Conservation (phyloP, 2,888 invertebrate species). For the Ptilodon capucinus region DNA sequence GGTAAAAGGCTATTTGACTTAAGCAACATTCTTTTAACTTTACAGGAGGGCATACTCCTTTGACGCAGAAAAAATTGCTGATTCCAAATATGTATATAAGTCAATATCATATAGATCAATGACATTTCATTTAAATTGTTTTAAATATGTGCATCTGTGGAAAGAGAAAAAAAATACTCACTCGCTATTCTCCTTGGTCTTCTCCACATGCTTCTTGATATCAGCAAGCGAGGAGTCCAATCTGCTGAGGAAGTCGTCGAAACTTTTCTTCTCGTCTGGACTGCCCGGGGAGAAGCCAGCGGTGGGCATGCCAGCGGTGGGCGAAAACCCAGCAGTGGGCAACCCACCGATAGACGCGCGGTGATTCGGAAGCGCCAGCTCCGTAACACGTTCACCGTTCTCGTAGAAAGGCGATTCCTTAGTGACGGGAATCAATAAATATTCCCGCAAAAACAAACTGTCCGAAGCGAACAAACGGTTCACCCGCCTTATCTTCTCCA, state of each 20-base stretch:
- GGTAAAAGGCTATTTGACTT: no score
- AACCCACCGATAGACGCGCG: slow-evolving; percentile 83
- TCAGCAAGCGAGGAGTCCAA: slow-evolving; percentile 92
- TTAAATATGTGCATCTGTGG: no score
- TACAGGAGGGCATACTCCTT: no score
- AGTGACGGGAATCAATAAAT: slow-evolving; percentile 91
- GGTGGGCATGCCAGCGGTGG: slow-evolving; percentile 75
- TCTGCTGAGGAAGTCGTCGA: slow-evolving; percentile 91
- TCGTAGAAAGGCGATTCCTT: slow-evolving; percentile 85
- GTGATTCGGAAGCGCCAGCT: slow-evolving; percentile 72
- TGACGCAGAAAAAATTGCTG: no score
- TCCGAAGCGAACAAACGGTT: slow-evolving; percentile 96
- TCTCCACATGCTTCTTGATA: slow-evolving; percentile 92
- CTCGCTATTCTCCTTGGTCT: slow-evolving; percentile 91
- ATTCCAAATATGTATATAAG: no score
- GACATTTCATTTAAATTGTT: no score
- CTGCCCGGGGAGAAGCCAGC: slow-evolving; percentile 81
- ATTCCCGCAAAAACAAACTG: slow-evolving; percentile 95
- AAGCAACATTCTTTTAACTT: no score
- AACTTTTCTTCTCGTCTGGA: slow-evolving; percentile 88
- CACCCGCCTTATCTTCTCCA: slow-evolving; percentile 95
- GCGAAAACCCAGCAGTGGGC: slow-evolving; percentile 78
- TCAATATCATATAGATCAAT: no score
- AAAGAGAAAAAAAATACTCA: slow-evolving; percentile 77
- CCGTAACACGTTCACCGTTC: slow-evolving; percentile 76